Evolutionary conservation across 2,113 vertebrate species (phyloP), one percentile per base, ranked within the genome.

Genomic region (Poeciliopsis occidentalis): DNA sequence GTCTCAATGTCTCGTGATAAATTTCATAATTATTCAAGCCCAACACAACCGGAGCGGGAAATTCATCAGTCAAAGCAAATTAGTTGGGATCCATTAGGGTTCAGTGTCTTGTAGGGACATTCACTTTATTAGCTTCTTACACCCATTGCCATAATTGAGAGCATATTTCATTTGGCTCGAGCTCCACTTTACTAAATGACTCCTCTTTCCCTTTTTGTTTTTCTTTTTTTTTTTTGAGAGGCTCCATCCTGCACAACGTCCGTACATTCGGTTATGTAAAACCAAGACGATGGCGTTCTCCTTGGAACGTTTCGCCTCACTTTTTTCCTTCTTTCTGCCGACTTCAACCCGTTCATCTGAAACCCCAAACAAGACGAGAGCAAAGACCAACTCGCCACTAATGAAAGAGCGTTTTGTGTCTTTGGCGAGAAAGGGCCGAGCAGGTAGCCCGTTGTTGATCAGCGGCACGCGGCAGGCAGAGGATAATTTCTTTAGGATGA

Each of bases 61-160:
- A 97, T 96, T 96, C 96, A 98, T 98, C 96, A 96, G 96, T 99
- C 97, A 97, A 95, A 96, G 96, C 95, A 96, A 98, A 97, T 98
- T 97, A 98, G 96, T 95, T 76, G 88, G 95, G 95, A 97, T 99
- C 96, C 97, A 98, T 98, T 98, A 97, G 95, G 94, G 95, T 95
- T 94, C 95, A 92, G 94, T 94, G 94, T 96, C 96, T 96, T 96
- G 95, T 96, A 96, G 96, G 95, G 95, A 95, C 94, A 94, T 96
- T 95, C 95, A 95, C 95, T 98, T 97, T 98, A 97, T 98, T 98
- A 97, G 96, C 92, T 95, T 94, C 95, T 97, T 97, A 97, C 96
- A 97, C 95, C 96, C 96, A 96, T 97, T 95, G 95, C 96, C 94
- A 95, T 99, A 99, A 99, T 99, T 98, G 96, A 96, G 95, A 95